phyloP scores from a whole-genome alignment of 1,140 invertebrate genomes.

The Danaus melanippus region DNA sequence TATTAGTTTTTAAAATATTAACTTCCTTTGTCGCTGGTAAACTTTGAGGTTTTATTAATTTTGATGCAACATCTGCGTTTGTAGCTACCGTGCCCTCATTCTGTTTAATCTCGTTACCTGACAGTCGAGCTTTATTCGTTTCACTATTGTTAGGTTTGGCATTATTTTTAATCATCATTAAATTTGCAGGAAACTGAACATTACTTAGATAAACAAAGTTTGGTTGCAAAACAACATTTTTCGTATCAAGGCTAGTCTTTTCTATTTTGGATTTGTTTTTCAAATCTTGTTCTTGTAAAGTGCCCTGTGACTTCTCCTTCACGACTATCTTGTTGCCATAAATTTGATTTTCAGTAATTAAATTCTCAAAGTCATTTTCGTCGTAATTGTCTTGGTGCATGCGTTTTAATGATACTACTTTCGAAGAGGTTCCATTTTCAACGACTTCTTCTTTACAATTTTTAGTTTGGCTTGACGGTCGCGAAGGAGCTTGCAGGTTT shows the following conservation, averaged over 20 bases:
- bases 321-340: slow-evolving; percentile 72
- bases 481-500: slow-evolving; percentile 63
- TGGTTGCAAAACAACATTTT: slow-evolving; percentile 52
- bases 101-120: slow-evolving; percentile 25
- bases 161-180: slow-evolving; percentile 63
- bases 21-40: slow-evolving; percentile 37
- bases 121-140: slow-evolving; percentile 33
- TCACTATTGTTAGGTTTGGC: slow-evolving; percentile 32
- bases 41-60: slow-evolving; percentile 23
- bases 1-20: slow-evolving; percentile 43
- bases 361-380: slow-evolving; percentile 70
- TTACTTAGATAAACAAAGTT: slow-evolving; percentile 66
- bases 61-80: slow-evolving; percentile 10
- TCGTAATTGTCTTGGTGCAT: slow-evolving; percentile 65
- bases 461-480: slow-evolving; percentile 47
- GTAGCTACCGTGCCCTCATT: slow-evolving; percentile 13
- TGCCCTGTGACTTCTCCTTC: slow-evolving; percentile 68
- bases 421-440: slow-evolving; percentile 44
- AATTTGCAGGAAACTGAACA: slow-evolving; percentile 57
- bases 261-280: slow-evolving; percentile 42
- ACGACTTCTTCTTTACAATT: slow-evolving; percentile 52
- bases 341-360: slow-evolving; percentile 72
- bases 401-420: slow-evolving; percentile 64
- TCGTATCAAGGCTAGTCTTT: slow-evolving; percentile 34
- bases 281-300: slow-evolving; percentile 55